A percentile compares a stretch with the other conserved stretches of the same genome.
phyloP scores from a whole-genome alignment of 1,140 invertebrate species.

The Calliphora vicina region DNA sequence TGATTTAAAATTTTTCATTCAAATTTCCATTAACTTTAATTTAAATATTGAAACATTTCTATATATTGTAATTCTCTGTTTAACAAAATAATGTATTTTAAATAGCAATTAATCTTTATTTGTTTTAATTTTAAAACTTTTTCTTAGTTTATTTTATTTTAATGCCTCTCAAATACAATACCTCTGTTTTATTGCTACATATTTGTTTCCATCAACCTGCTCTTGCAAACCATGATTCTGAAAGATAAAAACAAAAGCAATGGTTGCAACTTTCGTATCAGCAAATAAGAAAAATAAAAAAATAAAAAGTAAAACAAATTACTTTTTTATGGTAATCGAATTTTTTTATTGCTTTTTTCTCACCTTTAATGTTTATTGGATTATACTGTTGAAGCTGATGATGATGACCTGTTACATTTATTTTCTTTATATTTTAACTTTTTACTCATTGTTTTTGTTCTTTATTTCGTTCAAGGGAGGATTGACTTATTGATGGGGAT shows the following conservation, averaged over 20 bases:
- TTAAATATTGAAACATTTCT: too few relatives aligned
- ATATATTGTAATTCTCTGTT: too few relatives aligned
- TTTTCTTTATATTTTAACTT: background rate
- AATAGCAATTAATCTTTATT: constrained; percentile 7
- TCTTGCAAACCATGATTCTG: background rate
- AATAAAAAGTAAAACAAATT: constrained; percentile 1
- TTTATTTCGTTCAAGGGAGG: background rate
- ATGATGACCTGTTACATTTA: constrained; percentile 15
- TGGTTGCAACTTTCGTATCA: background rate
- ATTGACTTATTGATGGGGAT: background rate
- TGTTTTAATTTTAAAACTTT: background rate
- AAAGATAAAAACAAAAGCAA: background rate
- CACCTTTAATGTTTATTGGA: background rate
- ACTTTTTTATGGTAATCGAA: constrained; percentile 13
- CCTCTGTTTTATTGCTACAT: too few relatives aligned
- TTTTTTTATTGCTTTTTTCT: constrained; percentile 3
- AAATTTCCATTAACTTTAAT: too few relatives aligned
- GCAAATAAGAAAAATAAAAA: background rate
- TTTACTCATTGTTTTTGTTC: background rate
- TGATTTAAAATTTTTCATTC: too few relatives aligned
- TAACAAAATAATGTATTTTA: background rate
- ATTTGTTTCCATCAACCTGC: background rate
- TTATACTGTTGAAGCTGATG: background rate
- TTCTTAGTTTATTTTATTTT: background rate
- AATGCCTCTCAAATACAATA: background rate